Conservation (phyloP, 1,140 invertebrate species). For the Cyphomyrmex costatus region DNA sequence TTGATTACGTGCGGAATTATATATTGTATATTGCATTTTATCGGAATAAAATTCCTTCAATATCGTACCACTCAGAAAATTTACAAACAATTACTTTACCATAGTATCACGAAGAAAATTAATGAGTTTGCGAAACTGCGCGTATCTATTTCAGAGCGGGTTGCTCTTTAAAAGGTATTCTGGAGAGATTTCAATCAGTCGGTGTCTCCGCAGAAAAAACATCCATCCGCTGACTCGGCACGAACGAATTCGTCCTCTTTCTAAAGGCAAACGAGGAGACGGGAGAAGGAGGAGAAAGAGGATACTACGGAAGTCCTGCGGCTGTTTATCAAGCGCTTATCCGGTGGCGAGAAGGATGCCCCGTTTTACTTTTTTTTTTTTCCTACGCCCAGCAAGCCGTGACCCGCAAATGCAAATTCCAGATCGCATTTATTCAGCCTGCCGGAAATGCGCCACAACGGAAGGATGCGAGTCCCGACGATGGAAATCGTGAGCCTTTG, state of each 20-base stretch:
- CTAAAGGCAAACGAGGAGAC: conserved; percentile 32
- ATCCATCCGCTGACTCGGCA: conserved; percentile 5
- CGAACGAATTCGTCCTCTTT: conserved; percentile 36
- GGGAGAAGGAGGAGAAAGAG: neutral
- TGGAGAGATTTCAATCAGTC: neutral
- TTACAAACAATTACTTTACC: neutral
- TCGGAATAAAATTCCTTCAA: neutral
- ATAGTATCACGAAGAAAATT: neutral
- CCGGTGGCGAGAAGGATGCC: conserved; percentile 46
- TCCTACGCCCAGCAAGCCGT: conserved; percentile 20
- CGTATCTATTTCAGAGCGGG: neutral
- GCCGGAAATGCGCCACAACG: conserved; percentile 53
- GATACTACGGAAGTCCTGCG: conserved; percentile 57
- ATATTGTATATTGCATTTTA: neutral
- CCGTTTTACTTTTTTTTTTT: conserved; percentile 1
- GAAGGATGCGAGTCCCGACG: conserved; percentile 17
- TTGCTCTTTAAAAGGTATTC: neutral
- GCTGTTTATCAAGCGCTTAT: conserved; percentile 65
- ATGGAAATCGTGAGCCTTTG: conserved; percentile 22
- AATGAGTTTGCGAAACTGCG: neutral
- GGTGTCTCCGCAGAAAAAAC: neutral
- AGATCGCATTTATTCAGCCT: conserved; percentile 57
- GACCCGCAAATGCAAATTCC: conserved; percentile 66
- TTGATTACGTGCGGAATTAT: neutral
- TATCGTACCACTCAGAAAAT: neutral